These are phyloP conservation scores for Oceanodroma leucorhoa DNA, from an alignment of 2,797 vertebrate genomes.

Conservation along the genomic window DNA sequence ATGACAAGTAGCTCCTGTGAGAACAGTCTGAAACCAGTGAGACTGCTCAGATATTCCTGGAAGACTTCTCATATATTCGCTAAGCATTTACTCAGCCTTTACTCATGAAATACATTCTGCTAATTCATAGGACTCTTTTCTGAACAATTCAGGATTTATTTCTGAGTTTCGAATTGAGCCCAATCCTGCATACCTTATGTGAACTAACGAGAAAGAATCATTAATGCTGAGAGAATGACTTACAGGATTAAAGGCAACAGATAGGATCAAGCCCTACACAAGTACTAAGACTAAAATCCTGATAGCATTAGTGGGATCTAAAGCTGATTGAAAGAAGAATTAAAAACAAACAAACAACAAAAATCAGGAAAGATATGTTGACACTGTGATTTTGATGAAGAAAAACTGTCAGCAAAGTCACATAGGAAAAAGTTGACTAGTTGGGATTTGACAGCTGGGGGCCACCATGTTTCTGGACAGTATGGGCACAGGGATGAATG, in stretches of 20 bases:
- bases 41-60: background rate
- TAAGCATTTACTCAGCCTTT: slow-evolving; percentile 19
- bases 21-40: slow-evolving; percentile 28
- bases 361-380: background rate
- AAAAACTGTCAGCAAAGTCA: background rate
- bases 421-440: background rate
- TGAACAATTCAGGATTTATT: background rate
- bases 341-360: background rate
- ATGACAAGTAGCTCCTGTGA: slow-evolving; percentile 51
- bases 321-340: background rate
- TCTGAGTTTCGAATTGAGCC: background rate
- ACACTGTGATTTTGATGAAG: background rate
- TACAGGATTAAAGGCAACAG: background rate
- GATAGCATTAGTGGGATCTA: background rate
- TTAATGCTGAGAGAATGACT: background rate
- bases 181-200: background rate
- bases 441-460: background rate
- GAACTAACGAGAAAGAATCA: background rate
- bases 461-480: background rate
- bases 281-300: background rate
- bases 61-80: background rate
- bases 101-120: background rate
- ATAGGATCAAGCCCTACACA: background rate
- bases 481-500: background rate
- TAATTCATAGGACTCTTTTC: background rate